phyloP scores from a whole-genome alignment of 2,797 vertebrate species.

The Spinus pinus region DNA sequence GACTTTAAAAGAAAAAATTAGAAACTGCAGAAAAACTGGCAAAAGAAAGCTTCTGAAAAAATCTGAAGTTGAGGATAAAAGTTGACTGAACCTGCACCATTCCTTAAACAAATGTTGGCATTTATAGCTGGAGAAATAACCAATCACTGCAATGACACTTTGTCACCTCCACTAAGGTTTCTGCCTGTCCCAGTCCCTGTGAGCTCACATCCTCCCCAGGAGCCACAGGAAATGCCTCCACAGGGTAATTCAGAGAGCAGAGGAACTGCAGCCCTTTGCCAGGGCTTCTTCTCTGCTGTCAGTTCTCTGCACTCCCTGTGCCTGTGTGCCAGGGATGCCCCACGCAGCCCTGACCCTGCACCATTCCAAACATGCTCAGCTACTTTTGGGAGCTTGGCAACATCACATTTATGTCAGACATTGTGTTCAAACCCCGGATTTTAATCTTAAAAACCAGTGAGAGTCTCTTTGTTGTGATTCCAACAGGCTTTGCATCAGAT shows the following conservation, averaged over 20 bases:
- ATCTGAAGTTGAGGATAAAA: background rate
- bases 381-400: background rate
- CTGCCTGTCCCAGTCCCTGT: background rate
- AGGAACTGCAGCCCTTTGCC: background rate
- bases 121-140: background rate
- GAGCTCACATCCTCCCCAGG: background rate
- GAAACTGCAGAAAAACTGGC: background rate
- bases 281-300: background rate
- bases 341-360: background rate
- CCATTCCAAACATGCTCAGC: background rate
- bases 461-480: conserved; percentile 25
- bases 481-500: conserved; percentile 12
- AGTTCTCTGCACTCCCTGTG: background rate
- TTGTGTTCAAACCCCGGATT: background rate
- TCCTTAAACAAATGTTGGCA: background rate
- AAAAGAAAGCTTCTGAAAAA: background rate
- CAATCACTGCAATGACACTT: background rate
- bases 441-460: background rate
- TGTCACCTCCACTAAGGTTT: background rate
- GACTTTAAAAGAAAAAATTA: background rate
- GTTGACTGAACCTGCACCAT: background rate
- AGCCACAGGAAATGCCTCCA: background rate
- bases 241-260: background rate
- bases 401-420: background rate
- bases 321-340: background rate